A percentile compares a stretch with the other conserved stretches of the same genome.
Conservation (phyloP, 2,888 invertebrate genomes). For the Scaptomyza caliginosa region DNA sequence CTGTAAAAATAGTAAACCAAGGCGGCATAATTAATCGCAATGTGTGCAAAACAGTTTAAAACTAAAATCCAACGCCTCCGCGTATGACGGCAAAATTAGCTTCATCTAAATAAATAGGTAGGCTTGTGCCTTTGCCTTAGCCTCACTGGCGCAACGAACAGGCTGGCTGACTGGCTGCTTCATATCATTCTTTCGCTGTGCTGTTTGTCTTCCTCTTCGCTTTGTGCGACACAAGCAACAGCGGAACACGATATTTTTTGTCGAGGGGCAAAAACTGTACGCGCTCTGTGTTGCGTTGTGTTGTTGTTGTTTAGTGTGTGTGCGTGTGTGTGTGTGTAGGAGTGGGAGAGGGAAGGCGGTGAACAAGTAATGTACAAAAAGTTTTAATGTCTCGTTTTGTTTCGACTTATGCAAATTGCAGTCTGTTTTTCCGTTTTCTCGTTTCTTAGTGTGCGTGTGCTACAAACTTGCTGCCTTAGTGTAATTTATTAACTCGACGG, state of each 20-base stretch:
- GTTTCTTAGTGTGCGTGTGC: conserved; percentile 41
- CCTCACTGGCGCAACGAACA: conserved; percentile 37
- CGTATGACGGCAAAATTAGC: conserved; percentile 53
- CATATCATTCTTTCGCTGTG: conserved; percentile 56
- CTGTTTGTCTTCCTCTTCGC: conserved; percentile 60
- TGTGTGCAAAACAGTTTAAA: conserved; percentile 52
- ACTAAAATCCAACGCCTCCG: conserved; percentile 44
- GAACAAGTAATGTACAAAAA: conserved; percentile 39
- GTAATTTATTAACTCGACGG: conserved; percentile 46
- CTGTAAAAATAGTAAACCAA: conserved; percentile 48
- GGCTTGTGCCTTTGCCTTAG: conserved; percentile 20
- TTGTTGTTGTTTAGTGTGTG: no score
- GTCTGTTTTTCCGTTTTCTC: conserved; percentile 44
- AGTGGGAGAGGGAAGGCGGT: conserved; percentile 26
- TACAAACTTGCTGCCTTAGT: conserved; percentile 47
- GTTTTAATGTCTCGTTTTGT: conserved; percentile 63
- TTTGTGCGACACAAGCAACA: conserved; percentile 64
- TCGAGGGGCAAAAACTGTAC: conserved; percentile 75
- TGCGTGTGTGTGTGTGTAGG: conserved; percentile 24
- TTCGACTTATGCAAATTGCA: conserved; percentile 66
- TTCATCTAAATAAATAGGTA: conserved; percentile 45
- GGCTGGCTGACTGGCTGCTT: conserved; percentile 28
- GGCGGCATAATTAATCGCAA: conserved; percentile 39
- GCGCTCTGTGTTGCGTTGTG: conserved; percentile 38
- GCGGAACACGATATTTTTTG: conserved; percentile 72